A percentile compares a stretch with the other conserved stretches of the same genome.
Conservation (phyloP, 2,888 invertebrate species). For the Athalia rosae region DNA sequence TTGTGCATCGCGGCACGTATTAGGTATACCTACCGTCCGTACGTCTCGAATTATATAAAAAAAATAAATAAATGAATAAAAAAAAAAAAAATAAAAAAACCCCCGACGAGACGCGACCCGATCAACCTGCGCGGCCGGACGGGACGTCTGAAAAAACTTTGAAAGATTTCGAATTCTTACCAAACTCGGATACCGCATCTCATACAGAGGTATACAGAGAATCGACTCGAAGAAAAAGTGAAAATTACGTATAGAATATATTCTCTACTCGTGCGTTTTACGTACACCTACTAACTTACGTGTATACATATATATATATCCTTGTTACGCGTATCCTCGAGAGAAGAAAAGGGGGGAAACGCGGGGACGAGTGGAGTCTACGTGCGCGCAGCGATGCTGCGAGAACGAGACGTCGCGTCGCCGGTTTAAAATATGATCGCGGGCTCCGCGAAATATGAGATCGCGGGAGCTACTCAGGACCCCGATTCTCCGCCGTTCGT, state of each 20-base stretch:
- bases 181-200: not conserved
- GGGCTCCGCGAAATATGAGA: conserved; percentile 72
- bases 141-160: too few relatives aligned
- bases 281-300: too few relatives aligned
- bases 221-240: conserved; percentile 9
- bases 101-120: not conserved
- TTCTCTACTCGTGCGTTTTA: too few relatives aligned
- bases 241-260: conserved; percentile 18
- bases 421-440: conserved; percentile 70
- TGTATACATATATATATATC: too few relatives aligned
- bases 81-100: too few relatives aligned
- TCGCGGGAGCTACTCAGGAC: conserved; percentile 56
- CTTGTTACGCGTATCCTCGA: conserved; percentile 8
- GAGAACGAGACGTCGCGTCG: conserved; percentile 16
- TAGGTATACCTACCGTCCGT: too few relatives aligned
- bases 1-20: too few relatives aligned
- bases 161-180: not conserved
- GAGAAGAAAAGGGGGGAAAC: conserved; percentile 48
- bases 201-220: conserved; percentile 8
- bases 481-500: conserved; percentile 29
- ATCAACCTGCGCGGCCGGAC: not conserved
- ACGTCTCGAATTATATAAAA: not conserved
- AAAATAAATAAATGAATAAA: too few relatives aligned
- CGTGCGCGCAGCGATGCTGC: not conserved
- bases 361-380: not conserved